phyloP scores from a whole-genome alignment of 2,113 vertebrate species.

The Hystrix cristata region DNA sequence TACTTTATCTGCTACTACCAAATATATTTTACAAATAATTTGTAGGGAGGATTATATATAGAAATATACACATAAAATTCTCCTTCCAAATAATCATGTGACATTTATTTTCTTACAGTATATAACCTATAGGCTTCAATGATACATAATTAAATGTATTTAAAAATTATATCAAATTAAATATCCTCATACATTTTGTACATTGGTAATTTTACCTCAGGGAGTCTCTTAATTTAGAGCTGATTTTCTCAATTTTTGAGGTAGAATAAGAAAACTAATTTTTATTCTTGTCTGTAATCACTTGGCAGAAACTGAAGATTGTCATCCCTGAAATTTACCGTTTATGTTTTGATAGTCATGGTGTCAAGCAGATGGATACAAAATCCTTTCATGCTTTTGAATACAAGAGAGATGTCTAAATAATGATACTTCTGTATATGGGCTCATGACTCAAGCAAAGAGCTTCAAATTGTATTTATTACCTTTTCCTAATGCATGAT shows the following conservation, averaged over 20 bases:
- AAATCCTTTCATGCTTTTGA: not conserved
- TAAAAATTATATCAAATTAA: not conserved
- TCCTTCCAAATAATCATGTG: not conserved
- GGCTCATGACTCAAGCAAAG: not conserved
- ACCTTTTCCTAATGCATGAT: not conserved
- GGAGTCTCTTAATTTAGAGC: not conserved
- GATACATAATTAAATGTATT: not conserved
- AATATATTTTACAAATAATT: not conserved
- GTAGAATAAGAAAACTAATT: not conserved
- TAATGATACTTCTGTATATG: not conserved
- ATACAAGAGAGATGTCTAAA: not conserved
- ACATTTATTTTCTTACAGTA: not conserved
- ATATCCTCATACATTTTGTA: not conserved
- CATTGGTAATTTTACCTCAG: not conserved
- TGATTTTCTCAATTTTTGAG: conserved; percentile 29
- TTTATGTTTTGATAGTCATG: not conserved
- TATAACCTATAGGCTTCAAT: not conserved
- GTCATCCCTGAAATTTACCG: not conserved
- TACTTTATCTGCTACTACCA: not conserved
- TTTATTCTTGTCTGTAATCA: conserved; percentile 9
- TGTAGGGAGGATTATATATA: not conserved
- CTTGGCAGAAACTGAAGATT: not conserved
- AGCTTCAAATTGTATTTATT: not conserved
- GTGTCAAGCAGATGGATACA: not conserved
- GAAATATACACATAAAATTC: not conserved